Conservation (phyloP, 2,797 vertebrate species). For the Coreius guichenoti region DNA sequence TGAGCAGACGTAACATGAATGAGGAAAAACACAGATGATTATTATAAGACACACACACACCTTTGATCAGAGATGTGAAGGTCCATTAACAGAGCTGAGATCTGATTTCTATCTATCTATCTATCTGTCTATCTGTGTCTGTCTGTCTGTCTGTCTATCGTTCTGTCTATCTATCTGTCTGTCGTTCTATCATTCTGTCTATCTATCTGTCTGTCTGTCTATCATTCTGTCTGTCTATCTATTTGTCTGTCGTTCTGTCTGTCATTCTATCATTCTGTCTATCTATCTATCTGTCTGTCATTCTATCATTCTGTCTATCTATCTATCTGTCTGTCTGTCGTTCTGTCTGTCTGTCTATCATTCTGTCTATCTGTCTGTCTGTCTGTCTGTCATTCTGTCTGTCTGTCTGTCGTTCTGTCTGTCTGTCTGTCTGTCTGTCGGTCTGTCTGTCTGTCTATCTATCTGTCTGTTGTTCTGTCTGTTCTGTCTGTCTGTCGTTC, state of each 20-base stretch:
- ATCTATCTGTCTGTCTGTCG: accelerated
- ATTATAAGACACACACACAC: conserved; percentile 1
- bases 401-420: not conserved
- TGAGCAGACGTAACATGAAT: conserved; percentile 18
- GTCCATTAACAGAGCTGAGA: conserved; percentile 41
- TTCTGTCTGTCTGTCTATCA: not conserved
- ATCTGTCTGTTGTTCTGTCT: not conserved
- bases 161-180: not conserved
- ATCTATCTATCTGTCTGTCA: not conserved
- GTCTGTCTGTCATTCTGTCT: not conserved
- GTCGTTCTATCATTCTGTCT: not conserved
- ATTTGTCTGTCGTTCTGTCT: accelerated
- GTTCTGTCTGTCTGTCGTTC: not conserved
- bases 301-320: accelerated
- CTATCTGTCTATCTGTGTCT: not conserved
- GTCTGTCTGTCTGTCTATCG: not conserved
- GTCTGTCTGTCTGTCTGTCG: accelerated
- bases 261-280: no score
- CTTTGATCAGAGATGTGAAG: conserved; percentile 54
- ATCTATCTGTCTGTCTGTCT: not conserved
- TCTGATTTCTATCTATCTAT: not conserved
- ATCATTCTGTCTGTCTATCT: not conserved
- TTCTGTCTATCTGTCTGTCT: not conserved
- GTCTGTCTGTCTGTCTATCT: not conserved
- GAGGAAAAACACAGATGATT: conserved; percentile 20